Evolutionary conservation across 2,797 vertebrate species (phyloP), one percentile per base, ranked within the genome.

Genomic region (Sebastes kiyomatsui): DNA sequence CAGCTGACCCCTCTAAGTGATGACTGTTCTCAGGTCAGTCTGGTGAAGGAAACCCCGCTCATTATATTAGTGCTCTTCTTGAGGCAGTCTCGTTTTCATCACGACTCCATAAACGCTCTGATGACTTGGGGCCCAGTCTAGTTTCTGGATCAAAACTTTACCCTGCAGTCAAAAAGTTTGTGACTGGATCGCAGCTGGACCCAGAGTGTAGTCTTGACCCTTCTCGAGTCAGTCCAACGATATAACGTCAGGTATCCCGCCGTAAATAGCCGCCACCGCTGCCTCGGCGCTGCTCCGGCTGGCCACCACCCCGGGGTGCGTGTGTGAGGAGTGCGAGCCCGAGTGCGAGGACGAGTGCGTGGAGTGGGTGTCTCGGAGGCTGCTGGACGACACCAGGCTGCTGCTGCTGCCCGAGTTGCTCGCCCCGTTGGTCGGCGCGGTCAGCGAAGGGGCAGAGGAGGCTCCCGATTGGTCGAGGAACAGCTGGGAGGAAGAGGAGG

Each of bases 211-310:
- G 73, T 68, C 73, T 56, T 0, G 55, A 66, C 78, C 68, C 72
- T 5, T 18, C 27, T 71, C 28, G 68, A 79, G 88, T 99, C 97
- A 99, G 97, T 99, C 98, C 96, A 99, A 95, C 0, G 98, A 99
- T 88, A 99, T 99, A 68, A 99, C 97, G 70, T 99, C 98, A 1
- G 98, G 97, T 71, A 99, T 98, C 88, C 97, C 96, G 42, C 98
- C 96, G 32, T 98, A 99, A 92, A 99, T 97, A n/a, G 97, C 97
- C 0, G 97, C 97, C 2, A 94, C 91, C 0, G 92, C 91, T 0
- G 94, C 95, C 84, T 99, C 98, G 0, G 97, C 79, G 93, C 93
- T 80, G 86, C 96, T 95, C 79, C 97, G 93, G 79, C 89, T 61
- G 66, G 90, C 87, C 85, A 90, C 79, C 66, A 87, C 91, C 9